These are phyloP conservation scores for Calyptommatus sinebrachiatus DNA, from an alignment of 2,113 vertebrate species.

Conservation along the genomic window DNA sequence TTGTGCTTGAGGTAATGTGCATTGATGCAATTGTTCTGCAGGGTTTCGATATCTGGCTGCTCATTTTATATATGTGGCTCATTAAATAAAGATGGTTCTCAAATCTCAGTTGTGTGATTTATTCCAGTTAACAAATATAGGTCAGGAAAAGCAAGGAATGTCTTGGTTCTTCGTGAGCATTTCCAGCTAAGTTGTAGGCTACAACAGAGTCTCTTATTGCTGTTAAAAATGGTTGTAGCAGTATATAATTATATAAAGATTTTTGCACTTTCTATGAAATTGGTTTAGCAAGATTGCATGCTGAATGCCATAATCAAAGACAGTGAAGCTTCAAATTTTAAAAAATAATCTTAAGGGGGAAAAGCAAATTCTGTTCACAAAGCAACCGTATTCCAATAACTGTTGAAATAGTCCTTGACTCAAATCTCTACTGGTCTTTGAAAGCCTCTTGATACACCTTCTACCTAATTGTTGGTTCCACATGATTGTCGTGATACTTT, in stretches of 20 bases:
- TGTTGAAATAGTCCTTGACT: background rate
- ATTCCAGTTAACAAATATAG: background rate
- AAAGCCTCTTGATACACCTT: background rate
- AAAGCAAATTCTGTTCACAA: background rate
- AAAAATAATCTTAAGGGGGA: background rate
- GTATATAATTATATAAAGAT: background rate
- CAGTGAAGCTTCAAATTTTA: background rate
- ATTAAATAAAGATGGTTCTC: background rate
- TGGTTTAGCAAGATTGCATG: background rate
- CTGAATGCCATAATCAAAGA: background rate
- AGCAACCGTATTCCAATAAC: background rate
- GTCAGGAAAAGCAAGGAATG: background rate
- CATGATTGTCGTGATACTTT: constrained; percentile 12
- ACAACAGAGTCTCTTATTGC: background rate
- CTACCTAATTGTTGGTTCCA: constrained; percentile 1
- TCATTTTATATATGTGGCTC: background rate
- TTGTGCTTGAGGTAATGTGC: background rate
- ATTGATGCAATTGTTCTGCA: background rate
- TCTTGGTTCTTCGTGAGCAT: background rate
- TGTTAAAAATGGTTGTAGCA: background rate
- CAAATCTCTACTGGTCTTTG: background rate
- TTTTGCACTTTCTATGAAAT: background rate
- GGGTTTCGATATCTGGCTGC: background rate
- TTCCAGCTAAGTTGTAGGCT: background rate
- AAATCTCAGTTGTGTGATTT: background rate